Percentiles rank a stretch among this genome's conserved stretches.
Conservation (phyloP, 92 coral and sea anemone species). For the Pocillopora grandis region DNA sequence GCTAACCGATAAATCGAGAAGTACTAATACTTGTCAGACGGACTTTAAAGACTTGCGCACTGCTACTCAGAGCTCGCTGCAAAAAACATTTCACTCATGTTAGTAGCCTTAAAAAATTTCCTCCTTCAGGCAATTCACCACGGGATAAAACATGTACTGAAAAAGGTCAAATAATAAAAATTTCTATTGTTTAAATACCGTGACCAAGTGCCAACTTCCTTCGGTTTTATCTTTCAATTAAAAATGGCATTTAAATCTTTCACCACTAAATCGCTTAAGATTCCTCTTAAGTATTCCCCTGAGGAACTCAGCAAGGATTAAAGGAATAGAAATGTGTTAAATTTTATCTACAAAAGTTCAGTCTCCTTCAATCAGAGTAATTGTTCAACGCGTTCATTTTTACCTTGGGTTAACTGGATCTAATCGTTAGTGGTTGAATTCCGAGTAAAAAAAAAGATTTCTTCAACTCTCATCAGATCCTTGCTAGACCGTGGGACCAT, state of each 20-base stretch:
- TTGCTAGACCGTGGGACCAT: too few relatives aligned
- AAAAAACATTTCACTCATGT: neutral
- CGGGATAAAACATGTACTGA: neutral
- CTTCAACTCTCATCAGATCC: too few relatives aligned
- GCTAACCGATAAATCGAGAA: too few relatives aligned
- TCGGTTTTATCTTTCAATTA: neutral
- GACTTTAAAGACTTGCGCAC: neutral
- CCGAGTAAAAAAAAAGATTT: neutral
- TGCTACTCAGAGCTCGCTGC: neutral
- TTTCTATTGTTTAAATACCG: neutral
- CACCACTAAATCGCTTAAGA: too few relatives aligned
- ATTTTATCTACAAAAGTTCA: neutral
- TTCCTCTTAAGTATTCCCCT: too few relatives aligned
- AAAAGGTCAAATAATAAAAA: too few relatives aligned
- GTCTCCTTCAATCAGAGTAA: neutral
- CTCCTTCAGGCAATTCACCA: neutral
- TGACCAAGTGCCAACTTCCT: neutral
- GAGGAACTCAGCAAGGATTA: too few relatives aligned
- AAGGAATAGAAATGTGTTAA: too few relatives aligned
- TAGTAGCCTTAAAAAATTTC: neutral
- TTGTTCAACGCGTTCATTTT: neutral
- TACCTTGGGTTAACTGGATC: neutral
- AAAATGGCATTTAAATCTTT: neutral
- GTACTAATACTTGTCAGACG: too few relatives aligned
- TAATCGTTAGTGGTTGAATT: neutral